Percentiles rank a stretch among this genome's conserved stretches.
Evolutionary conservation across 1,140 invertebrate genomes (phyloP).

Genomic region (Calosoma granatense): DNA sequence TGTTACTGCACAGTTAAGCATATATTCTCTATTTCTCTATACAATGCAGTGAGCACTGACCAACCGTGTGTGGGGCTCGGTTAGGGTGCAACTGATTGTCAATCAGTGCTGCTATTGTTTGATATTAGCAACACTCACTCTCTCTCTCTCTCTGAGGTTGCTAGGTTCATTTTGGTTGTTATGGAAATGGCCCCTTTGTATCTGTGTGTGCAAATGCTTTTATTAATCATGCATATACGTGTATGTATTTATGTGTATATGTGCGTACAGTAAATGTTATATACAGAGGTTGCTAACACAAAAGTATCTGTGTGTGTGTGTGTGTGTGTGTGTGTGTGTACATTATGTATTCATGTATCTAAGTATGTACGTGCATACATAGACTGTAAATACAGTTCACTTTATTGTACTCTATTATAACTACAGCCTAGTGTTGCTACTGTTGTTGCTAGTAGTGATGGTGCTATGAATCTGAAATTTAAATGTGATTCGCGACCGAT

Average conservation of each 20-base stretch:
- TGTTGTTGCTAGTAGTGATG: no score
- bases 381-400: background rate
- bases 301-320: background rate
- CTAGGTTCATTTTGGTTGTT: no score
- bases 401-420: no score
- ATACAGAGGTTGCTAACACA: background rate
- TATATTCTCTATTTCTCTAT: no score
- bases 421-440: no score
- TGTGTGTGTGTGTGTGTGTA: background rate
- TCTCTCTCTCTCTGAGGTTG: background rate
- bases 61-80: no score
- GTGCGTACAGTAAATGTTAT: no score
- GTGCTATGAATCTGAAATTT: background rate
- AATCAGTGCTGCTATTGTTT: constrained; percentile 2
- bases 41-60: background rate
- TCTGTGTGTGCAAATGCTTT: background rate
- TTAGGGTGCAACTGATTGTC: background rate
- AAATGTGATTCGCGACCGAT: no score
- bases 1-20: no score
- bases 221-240: constrained; percentile 2
- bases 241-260: background rate
- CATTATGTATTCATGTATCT: background rate
- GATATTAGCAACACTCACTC: background rate
- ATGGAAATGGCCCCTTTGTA: background rate
- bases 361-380: background rate